phyloP scores from a whole-genome alignment of 2,888 invertebrate genomes.

The Aromia moschata region DNA sequence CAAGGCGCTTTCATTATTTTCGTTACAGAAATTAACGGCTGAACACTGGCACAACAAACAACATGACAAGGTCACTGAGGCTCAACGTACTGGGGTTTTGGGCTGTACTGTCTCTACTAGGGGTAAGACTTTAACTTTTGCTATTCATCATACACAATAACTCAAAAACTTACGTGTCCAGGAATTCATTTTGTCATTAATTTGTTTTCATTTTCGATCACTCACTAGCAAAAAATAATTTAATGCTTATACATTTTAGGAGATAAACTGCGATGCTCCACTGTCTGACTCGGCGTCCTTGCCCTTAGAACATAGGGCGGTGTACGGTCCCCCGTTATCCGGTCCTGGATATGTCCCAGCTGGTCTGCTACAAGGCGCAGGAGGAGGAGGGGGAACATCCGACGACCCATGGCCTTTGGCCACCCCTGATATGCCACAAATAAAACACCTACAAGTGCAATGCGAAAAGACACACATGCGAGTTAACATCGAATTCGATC shows the following conservation, averaged over 20 bases:
- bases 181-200: no score
- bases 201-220: no score
- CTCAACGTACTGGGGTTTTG: slow-evolving; percentile 49
- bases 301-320: slow-evolving; percentile 82
- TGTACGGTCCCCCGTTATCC: slow-evolving; percentile 74
- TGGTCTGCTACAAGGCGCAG: slow-evolving; percentile 59
- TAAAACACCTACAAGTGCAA: slow-evolving; percentile 92
- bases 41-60: slow-evolving; percentile 50
- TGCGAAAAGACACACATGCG: slow-evolving; percentile 97
- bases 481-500: slow-evolving; percentile 93
- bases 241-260: slow-evolving; percentile 66
- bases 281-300: slow-evolving; percentile 81
- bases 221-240: background rate
- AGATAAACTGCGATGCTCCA: slow-evolving; percentile 80
- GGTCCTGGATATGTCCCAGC: slow-evolving; percentile 62
- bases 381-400: slow-evolving; percentile 62
- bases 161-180: background rate
- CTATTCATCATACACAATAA: background rate
- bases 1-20: slow-evolving; percentile 56
- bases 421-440: slow-evolving; percentile 90
- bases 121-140: slow-evolving; percentile 47
- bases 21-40: slow-evolving; percentile 56
- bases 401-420: slow-evolving; percentile 92
- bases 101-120: slow-evolving; percentile 50
- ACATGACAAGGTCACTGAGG: slow-evolving; percentile 55